phyloP scores from a whole-genome alignment of 2,797 vertebrate genomes.

The Helostoma temminkii region DNA sequence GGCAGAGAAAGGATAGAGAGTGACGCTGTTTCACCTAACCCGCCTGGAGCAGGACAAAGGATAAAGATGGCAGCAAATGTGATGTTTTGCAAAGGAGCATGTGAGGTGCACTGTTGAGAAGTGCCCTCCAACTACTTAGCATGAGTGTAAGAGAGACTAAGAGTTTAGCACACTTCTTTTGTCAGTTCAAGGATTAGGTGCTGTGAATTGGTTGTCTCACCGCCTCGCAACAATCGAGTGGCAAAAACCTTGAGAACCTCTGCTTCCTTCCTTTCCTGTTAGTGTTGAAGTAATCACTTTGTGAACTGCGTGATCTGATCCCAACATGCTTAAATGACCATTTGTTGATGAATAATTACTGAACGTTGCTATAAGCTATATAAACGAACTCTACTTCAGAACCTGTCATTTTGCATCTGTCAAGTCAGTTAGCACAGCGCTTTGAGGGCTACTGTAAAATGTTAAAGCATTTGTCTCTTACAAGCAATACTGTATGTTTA shows the following conservation, averaged over 20 bases:
- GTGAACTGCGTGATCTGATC: conserved; percentile 18
- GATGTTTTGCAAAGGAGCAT: conserved; percentile 67
- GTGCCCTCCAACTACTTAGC: conserved; percentile 69
- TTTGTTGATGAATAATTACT: conserved; percentile 19
- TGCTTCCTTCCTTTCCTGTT: conserved; percentile 15
- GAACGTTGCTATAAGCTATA: no score
- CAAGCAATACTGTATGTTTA: neutral
- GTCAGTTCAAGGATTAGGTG: conserved; percentile 52
- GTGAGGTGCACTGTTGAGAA: conserved; percentile 63
- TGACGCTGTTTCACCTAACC: conserved; percentile 32
- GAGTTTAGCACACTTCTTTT: conserved; percentile 66
- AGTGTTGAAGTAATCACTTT: conserved; percentile 26
- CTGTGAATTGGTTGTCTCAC: conserved; percentile 39
- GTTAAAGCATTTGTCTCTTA: neutral
- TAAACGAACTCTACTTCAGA: neutral
- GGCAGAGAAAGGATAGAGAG: conserved; percentile 36
- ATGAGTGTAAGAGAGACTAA: conserved; percentile 53
- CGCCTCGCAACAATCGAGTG: conserved; percentile 35
- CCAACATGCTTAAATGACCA: conserved; percentile 2
- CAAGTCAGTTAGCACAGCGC: neutral
- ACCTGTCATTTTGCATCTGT: conserved; percentile 1
- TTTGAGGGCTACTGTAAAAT: neutral
- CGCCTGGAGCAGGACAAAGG: conserved; percentile 62
- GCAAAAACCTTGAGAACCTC: conserved; percentile 21
- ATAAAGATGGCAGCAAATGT: conserved; percentile 63